These are phyloP conservation scores for Patella ulyssiponensis DNA, from an alignment of 2,888 invertebrate genomes.

Conservation along the genomic window DNA sequence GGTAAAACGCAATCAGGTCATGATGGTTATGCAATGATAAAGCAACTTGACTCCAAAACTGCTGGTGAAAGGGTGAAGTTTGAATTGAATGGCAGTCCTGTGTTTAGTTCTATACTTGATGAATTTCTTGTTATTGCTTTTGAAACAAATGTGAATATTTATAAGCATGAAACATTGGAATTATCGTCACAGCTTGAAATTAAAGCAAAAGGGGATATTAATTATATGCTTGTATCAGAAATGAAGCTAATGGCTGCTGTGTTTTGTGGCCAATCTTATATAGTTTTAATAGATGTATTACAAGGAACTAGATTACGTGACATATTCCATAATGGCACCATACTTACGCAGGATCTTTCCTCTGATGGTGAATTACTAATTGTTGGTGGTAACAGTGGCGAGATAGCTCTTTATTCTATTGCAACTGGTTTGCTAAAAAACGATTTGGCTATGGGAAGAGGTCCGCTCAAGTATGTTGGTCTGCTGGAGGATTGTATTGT, in stretches of 20 bases:
- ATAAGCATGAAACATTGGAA: neutral
- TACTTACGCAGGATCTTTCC: slow-evolving; percentile 38
- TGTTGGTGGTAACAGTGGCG: slow-evolving; percentile 44
- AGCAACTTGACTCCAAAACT: neutral
- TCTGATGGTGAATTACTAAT: slow-evolving; percentile 47
- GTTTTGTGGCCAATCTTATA: slow-evolving; percentile 30
- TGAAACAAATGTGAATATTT: neutral
- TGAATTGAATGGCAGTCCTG: neutral
- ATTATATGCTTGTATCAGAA: slow-evolving; percentile 29
- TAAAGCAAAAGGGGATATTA: slow-evolving; percentile 11
- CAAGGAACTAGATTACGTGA: slow-evolving; percentile 22
- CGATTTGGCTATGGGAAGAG: slow-evolving; percentile 15
- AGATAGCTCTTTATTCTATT: slow-evolving; percentile 43
- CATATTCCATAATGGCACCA: slow-evolving; percentile 34
- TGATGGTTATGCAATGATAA: neutral
- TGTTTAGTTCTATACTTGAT: neutral
- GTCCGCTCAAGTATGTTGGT: neutral
- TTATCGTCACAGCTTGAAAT: slow-evolving; percentile 22
- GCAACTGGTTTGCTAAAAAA: slow-evolving; percentile 27
- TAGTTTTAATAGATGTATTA: slow-evolving; percentile 35
- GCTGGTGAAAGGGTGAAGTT: neutral
- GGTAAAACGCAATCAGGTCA: neutral
- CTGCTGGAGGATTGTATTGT: neutral
- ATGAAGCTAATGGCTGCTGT: slow-evolving; percentile 36
- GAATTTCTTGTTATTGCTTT: neutral